Base-by-base conservation (phyloP, 2,888 invertebrate genomes). In the Tetragnatha montana region DNA sequence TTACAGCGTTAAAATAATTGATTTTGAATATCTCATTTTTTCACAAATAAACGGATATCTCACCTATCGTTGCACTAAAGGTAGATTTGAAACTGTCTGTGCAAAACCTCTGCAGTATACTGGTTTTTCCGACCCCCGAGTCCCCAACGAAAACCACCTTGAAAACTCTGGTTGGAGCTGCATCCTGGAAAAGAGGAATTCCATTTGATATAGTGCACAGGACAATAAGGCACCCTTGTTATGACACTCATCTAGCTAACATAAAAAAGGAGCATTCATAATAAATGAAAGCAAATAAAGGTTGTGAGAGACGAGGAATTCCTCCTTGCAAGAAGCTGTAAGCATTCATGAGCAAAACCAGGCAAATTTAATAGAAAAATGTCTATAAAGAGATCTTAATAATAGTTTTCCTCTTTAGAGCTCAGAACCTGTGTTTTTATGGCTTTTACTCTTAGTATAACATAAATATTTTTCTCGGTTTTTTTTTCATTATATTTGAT, bases 61-160 rank as follows among this genome's bases (percentile, higher is more conserved):
- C 89, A 92, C 94, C 95, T 22, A 95, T 94, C 7, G 95, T 95
- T 1, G 95, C 94, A 86, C 94, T 94, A 92, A 94, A 95, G 83
- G 94, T 93, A 7, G 93, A 93, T 91, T 94, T 94, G 92, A 95
- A 95, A 68, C 93, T 92, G 82, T 94, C 94, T 91, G 94, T 94
- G 84, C 94, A 94, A 92, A 95, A 95, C 91, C 95, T 94, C 92
- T 94, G 94, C 8, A 95, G 93, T 82, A 95, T 94, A 86, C 94
- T 94, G 8, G 95, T 95, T 92, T 95, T 95, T 4, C 95, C 95
- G 8, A 95, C 95, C 1, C 94, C 94, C 0, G 94, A 94, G 91
- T 95, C 95, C 0, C 95, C 95, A 19, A 95, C 94, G 92, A 95
- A 94, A 0, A 95, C 94, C 6, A 95, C 94, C 92, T 95, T 95